phyloP scores from a whole-genome alignment of 2,888 invertebrate species.

The Mesoligia furuncula region DNA sequence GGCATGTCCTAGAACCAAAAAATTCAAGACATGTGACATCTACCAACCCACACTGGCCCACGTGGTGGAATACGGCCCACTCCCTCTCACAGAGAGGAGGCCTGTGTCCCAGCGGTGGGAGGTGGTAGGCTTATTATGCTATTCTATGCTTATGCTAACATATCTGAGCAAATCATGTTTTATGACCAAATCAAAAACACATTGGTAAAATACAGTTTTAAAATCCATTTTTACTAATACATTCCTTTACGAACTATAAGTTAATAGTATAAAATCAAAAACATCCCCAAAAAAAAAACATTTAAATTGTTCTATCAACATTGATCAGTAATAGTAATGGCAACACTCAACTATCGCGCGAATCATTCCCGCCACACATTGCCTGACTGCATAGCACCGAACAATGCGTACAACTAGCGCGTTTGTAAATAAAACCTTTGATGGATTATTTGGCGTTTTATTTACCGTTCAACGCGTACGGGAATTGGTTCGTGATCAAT shows the following conservation, averaged over 20 bases:
- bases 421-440: conserved; percentile 24
- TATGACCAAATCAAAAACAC: neutral
- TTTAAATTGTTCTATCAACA: neutral
- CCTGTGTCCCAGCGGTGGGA: too few relatives aligned
- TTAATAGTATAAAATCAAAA: neutral
- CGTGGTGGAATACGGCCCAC: too few relatives aligned
- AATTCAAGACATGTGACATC: too few relatives aligned
- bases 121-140: too few relatives aligned
- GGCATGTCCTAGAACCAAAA: too few relatives aligned
- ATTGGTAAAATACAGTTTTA: too few relatives aligned
- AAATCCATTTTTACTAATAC: neutral
- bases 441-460: conserved; percentile 25
- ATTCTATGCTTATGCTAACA: neutral
- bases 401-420: conserved; percentile 26
- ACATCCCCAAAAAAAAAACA: neutral
- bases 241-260: neutral
- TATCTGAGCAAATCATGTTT: neutral
- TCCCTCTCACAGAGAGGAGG: too few relatives aligned
- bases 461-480: conserved; percentile 1
- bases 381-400: conserved; percentile 10
- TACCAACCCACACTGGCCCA: too few relatives aligned
- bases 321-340: conserved; percentile 12
- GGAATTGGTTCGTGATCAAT: neutral
- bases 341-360: conserved; percentile 9
- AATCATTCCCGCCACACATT: conserved; percentile 21